These are phyloP conservation scores for Crocodylus rhombifer DNA, from an alignment of 2,797 vertebrate genomes.

Conservation along the genomic window DNA sequence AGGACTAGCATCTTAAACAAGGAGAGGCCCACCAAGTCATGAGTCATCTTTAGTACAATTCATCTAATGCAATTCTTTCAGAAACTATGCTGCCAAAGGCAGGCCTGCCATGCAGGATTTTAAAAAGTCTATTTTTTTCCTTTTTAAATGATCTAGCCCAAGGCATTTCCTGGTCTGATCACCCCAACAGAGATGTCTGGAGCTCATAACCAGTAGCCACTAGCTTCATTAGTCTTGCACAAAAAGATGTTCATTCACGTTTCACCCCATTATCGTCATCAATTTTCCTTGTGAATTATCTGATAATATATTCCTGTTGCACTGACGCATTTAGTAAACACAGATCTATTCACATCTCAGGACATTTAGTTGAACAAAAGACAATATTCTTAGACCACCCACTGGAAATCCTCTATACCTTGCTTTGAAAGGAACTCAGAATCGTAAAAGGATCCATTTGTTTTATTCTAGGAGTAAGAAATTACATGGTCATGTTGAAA, in stretches of 20 bases:
- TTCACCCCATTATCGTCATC: slow-evolving; percentile 8
- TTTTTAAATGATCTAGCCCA: slow-evolving; percentile 43
- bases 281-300: slow-evolving; percentile 33
- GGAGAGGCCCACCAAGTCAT: slow-evolving; percentile 54
- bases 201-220: slow-evolving; percentile 51
- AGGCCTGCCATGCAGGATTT: slow-evolving; percentile 46
- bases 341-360: slow-evolving; percentile 56
- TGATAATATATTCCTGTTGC: slow-evolving; percentile 18
- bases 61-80: slow-evolving; percentile 60
- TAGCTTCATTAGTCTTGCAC: slow-evolving; percentile 42
- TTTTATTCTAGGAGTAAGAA: slow-evolving; percentile 50
- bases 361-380: slow-evolving; percentile 53
- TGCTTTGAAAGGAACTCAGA: slow-evolving; percentile 27
- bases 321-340: slow-evolving; percentile 57
- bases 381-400: slow-evolving; percentile 69
- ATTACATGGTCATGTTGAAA: slow-evolving; percentile 57
- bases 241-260: slow-evolving; percentile 60
- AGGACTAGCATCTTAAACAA: slow-evolving; percentile 39
- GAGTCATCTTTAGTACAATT: slow-evolving; percentile 52
- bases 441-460: slow-evolving; percentile 38
- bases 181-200: slow-evolving; percentile 49
- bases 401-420: slow-evolving; percentile 41
- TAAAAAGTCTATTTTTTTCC: slow-evolving; percentile 58
- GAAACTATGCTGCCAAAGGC: slow-evolving; percentile 44
- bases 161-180: slow-evolving; percentile 71